Base-by-base conservation (phyloP, 2,888 invertebrate genomes). In the Pogonocherus hispidulus region DNA sequence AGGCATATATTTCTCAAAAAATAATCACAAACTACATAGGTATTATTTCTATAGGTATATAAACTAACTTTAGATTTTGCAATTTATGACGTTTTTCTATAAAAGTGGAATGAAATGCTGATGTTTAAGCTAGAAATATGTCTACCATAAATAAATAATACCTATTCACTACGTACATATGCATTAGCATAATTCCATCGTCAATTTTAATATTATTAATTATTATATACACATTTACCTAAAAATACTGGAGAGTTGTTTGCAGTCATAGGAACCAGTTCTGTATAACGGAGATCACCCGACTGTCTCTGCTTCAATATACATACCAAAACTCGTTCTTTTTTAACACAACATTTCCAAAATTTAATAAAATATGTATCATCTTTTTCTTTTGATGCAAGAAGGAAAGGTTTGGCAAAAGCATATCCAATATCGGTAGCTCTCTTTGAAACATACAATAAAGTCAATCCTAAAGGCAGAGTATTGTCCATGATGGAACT, bases 271-370 rank as follows among this genome's bases (percentile, higher is more conserved):
- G 80, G 79, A 49, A 78, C 77, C 3, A 80, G 65, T 66, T 81
- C 78, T 0, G 76, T 76, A 46, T 73, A 71, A 23, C 74, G 72
- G 9, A 78, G 63, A 41, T 72, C 70, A 23, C 69, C 74, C 6
- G 71, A 67, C 22, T 72, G 68, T 32, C 55, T 74, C n/a, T 73
- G 57, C 63, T 80, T 80, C 49, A 73, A 70, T 3, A 71, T 59
- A 62, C 82, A 83, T 55, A 83, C 70, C n/a, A 82, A 66, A n/a
- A 81, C 80, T 63, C 76, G 78, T 46, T 80, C 72, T 11, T 76
- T 77, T 55, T 79, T 76, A 2, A 77, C 74, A 65, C 82, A 82
- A 64, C 78, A 78, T 47, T 79, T 77, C 83, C 83, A 83, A 65
- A 82, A 80, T 41, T 77, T 74, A 20, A 77, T 69, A 59, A 82